These are phyloP conservation scores for Lacanobia oleracea DNA, from an alignment of 2,888 invertebrate genomes.

Conservation along the genomic window DNA sequence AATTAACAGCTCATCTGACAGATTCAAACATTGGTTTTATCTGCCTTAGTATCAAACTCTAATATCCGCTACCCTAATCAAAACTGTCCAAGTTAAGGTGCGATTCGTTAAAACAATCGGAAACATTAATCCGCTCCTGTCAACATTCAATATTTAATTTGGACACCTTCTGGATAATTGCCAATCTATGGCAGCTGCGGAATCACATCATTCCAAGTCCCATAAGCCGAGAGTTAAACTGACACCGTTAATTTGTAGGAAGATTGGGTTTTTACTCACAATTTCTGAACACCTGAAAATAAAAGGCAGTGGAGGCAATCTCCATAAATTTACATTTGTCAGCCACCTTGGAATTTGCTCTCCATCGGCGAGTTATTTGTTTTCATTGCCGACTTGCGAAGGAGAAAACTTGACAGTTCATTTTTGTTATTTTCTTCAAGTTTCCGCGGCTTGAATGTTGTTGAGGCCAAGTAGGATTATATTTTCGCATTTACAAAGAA, in stretches of 20 bases:
- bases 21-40: background rate
- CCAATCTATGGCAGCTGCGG: background rate
- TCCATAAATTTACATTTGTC: slow-evolving; percentile 60
- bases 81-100: background rate
- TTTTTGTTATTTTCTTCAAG: slow-evolving; percentile 46
- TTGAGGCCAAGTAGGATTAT: slow-evolving; percentile 19
- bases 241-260: slow-evolving; percentile 22
- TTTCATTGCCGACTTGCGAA: slow-evolving; percentile 31
- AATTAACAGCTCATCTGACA: no score
- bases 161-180: slow-evolving; percentile 15
- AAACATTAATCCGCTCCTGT: background rate
- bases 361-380: slow-evolving; percentile 44
- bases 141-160: slow-evolving; percentile 10
- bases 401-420: slow-evolving; percentile 45
- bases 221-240: slow-evolving; percentile 17
- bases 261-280: slow-evolving; percentile 29
- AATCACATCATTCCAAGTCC: background rate
- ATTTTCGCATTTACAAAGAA: slow-evolving; percentile 2
- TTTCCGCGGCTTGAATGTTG: slow-evolving; percentile 13
- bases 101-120: slow-evolving; percentile 15
- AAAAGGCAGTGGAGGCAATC: slow-evolving; percentile 45
- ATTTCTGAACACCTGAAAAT: slow-evolving; percentile 51
- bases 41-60: background rate
- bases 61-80: slow-evolving; percentile 6
- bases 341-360: slow-evolving; percentile 33